Base-by-base conservation (phyloP, 2,888 invertebrate genomes). In the Oxytorus armatus region DNA sequence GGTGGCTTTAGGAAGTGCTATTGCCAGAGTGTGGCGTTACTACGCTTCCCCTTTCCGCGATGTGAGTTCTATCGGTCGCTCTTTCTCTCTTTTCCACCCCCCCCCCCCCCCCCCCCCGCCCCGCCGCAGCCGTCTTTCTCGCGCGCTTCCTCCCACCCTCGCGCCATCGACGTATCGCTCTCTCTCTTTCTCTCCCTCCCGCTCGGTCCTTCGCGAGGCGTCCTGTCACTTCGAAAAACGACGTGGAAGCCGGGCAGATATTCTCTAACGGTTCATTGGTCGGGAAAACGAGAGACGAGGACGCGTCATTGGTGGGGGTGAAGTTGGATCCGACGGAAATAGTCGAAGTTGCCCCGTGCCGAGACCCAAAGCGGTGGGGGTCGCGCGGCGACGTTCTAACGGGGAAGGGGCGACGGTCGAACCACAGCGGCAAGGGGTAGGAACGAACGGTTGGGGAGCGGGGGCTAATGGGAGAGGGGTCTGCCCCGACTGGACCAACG, bases 291-390 rank as follows among this genome's bases (percentile, higher is more conserved):
- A 63, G 73, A 78, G 82, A 81, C 79, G 73, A 76, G 65, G 63
- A 59, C 14, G 42, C 72, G 39, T 77, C 69, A 82, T 86, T 87
- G 86, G 85, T 77, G 81, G 82, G 72, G 81, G 82, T 65, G 14
- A 47, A n/a, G 63, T 36, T 51, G 81, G 81, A 76, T 82, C 84
- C 82, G 86, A 86, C 84, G 86, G 88, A 88, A 89, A 89, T 88
- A 89, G 87, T 88, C 88, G 85, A 87, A 88, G 86, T 79, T 84
- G 78, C 44, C 63, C 73, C 73, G 55, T 57, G 51, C 29, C 42
- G 55, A 23, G 77, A 55, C 70, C 36, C 21, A n/a, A 0, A 33
- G 66, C 29, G 79, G 78, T 77, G 82, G 83, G 82, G 72, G 57
- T 63, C 61, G 33, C 79, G 79, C 55, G 76, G 77, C 76, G 77